Conservation (phyloP, 1,140 invertebrate species). For the Drosophila sechellia region DNA sequence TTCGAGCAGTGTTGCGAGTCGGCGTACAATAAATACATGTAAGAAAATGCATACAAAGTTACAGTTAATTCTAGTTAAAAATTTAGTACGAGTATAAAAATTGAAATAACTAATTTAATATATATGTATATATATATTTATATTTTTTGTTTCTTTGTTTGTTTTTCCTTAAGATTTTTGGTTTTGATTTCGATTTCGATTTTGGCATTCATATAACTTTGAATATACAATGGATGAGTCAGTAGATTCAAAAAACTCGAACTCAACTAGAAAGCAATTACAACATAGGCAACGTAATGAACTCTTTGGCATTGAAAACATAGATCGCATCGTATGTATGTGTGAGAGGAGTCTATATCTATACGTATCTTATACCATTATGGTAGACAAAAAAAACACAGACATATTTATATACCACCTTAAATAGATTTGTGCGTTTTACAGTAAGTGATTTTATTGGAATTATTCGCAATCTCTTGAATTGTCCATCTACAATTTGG, state of each 20-base stretch:
- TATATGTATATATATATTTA: slow-evolving; percentile 25
- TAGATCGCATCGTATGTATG: slow-evolving; percentile 7
- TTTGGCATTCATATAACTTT: slow-evolving; percentile 46
- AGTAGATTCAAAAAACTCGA: slow-evolving; percentile 34
- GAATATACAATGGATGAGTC: slow-evolving; percentile 55
- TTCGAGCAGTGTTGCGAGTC: slow-evolving; percentile 57
- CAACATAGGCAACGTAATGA: slow-evolving; percentile 67
- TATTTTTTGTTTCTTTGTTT: not conserved
- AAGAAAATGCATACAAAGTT: slow-evolving; percentile 80
- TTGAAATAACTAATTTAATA: slow-evolving; percentile 76
- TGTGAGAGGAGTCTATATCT: slow-evolving; percentile 39
- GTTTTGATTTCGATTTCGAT: slow-evolving; percentile 19
- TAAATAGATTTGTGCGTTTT: slow-evolving; percentile 72
- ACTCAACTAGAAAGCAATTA: slow-evolving; percentile 54
- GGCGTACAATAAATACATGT: slow-evolving; percentile 72
- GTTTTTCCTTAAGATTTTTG: slow-evolving; percentile 11
- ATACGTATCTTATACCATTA: slow-evolving; percentile 54
- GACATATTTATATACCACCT: slow-evolving; percentile 29
- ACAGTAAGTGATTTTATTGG: slow-evolving; percentile 33
- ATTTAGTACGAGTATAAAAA: slow-evolving; percentile 79
- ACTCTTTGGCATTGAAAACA: slow-evolving; percentile 75
- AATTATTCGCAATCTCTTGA: slow-evolving; percentile 32
- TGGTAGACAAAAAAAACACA: slow-evolving; percentile 62
- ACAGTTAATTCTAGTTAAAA: slow-evolving; percentile 78
- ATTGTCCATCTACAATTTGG: slow-evolving; percentile 54